These are phyloP conservation scores for Ascidia mentula DNA, from an alignment of 23 tunicate genomes.

Conservation along the genomic window DNA sequence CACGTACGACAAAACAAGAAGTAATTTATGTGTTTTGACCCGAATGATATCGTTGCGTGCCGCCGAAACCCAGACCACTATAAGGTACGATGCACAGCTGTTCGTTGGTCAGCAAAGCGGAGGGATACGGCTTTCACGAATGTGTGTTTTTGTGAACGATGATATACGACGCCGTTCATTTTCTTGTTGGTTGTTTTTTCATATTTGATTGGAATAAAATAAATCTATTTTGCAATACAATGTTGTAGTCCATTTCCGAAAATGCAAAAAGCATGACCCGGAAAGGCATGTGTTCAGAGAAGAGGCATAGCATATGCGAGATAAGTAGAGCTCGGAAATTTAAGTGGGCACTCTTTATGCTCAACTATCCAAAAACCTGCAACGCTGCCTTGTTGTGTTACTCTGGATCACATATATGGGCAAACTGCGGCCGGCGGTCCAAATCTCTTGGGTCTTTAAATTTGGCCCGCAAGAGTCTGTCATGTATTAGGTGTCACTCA, in stretches of 20 bases:
- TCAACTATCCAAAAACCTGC: too few species aligned
- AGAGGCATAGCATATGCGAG: too few species aligned
- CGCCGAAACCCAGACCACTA: constrained; percentile 11
- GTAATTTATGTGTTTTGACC: not conserved
- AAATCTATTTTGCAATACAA: not conserved
- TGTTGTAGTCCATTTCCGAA: too few species aligned
- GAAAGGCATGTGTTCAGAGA: too few species aligned
- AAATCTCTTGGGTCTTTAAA: too few species aligned
- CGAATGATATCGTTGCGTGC: constrained; percentile 2
- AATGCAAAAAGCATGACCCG: too few species aligned
- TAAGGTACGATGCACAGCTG: not conserved
- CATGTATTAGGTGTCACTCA: too few species aligned
- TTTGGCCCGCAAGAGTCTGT: too few species aligned
- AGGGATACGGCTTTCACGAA: not conserved
- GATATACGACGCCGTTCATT: not conserved
- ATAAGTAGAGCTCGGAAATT: too few species aligned
- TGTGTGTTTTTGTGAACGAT: not conserved
- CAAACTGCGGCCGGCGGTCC: not conserved
- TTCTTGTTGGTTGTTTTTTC: not conserved
- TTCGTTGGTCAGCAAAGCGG: not conserved
- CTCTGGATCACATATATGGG: too few species aligned
- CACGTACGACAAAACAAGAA: not conserved
- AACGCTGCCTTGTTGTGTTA: too few species aligned
- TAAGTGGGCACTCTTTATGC: too few species aligned
- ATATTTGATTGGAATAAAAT: not conserved